Evolutionary conservation across 2,888 invertebrate genomes (phyloP).

Genomic region (Polyploca ridens): DNA sequence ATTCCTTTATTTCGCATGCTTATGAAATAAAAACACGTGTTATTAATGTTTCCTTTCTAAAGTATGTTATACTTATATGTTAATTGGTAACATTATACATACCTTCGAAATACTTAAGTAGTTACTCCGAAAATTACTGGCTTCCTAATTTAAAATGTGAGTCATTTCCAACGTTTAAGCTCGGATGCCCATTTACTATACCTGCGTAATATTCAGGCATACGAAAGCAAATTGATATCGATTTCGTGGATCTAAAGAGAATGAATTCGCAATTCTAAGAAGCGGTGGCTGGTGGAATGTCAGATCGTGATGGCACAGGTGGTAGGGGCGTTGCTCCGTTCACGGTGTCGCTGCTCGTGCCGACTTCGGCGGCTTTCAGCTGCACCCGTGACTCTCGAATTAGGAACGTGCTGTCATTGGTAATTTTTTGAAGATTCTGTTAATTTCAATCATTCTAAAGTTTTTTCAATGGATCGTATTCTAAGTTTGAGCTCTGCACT

Average conservation of each 20-base stretch:
- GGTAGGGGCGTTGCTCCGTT: slow-evolving; percentile 72
- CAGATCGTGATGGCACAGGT: slow-evolving; percentile 70
- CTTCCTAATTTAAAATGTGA: slow-evolving; percentile 1
- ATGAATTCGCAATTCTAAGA: slow-evolving; percentile 53
- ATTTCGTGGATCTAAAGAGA: slow-evolving; percentile 52
- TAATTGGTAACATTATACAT: slow-evolving; percentile 2
- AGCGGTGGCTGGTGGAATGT: slow-evolving; percentile 61
- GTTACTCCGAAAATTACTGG: not conserved
- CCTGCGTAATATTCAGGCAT: slow-evolving; percentile 3
- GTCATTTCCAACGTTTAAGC: slow-evolving; percentile 2
- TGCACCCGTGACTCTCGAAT: slow-evolving; percentile 57
- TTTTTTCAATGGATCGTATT: no score
- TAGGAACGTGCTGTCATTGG: slow-evolving; percentile 55
- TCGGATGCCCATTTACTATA: not conserved
- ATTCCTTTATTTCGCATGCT: no score
- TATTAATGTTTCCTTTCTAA: not conserved
- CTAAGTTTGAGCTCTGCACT: no score
- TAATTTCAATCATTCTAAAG: not conserved
- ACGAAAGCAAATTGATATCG: slow-evolving; percentile 35
- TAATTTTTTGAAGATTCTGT: slow-evolving; percentile 17
- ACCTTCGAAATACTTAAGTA: not conserved
- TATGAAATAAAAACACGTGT: no score
- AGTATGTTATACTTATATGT: slow-evolving; percentile 28
- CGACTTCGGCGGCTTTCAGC: slow-evolving; percentile 46
- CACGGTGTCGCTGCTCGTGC: slow-evolving; percentile 46